phyloP scores from a whole-genome alignment of 2,113 vertebrate genomes.

The Podiceps cristatus region DNA sequence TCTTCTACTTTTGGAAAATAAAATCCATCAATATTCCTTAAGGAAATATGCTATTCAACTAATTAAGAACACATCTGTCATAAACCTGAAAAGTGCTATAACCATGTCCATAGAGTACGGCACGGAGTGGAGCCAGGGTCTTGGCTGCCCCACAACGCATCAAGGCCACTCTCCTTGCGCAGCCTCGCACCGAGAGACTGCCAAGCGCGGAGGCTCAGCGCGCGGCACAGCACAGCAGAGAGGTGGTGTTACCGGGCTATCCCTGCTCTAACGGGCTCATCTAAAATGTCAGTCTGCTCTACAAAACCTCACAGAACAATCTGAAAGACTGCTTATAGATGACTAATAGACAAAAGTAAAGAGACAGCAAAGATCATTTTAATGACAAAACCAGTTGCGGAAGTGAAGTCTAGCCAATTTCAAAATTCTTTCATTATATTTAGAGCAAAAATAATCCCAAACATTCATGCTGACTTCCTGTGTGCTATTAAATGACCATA shows the following conservation, averaged over 20 bases:
- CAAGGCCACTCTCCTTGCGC: accelerated
- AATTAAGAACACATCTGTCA: neutral
- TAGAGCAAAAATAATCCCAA: constrained; percentile 41
- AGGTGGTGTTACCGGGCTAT: accelerated
- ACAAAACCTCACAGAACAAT: neutral
- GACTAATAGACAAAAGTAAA: neutral
- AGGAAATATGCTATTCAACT: neutral
- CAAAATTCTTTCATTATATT: constrained; percentile 18
- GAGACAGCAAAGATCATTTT: neutral
- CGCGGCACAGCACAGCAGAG: accelerated
- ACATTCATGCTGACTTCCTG: constrained; percentile 28
- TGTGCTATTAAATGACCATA: constrained; percentile 29
- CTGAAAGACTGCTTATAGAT: neutral
- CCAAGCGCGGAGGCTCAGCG: accelerated
- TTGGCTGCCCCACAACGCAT: neutral
- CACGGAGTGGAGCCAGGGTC: neutral
- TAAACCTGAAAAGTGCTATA: neutral
- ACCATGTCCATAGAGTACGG: accelerated
- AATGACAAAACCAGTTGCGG: neutral
- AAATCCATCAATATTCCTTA: neutral
- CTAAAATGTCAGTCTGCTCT: neutral
- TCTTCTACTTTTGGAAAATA: neutral
- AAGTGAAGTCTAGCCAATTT: constrained; percentile 37
- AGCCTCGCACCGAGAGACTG: accelerated
- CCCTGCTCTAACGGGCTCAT: neutral